Evolutionary conservation across 2,113 vertebrate species (phyloP).

Genomic region (Neogale vison): DNA sequence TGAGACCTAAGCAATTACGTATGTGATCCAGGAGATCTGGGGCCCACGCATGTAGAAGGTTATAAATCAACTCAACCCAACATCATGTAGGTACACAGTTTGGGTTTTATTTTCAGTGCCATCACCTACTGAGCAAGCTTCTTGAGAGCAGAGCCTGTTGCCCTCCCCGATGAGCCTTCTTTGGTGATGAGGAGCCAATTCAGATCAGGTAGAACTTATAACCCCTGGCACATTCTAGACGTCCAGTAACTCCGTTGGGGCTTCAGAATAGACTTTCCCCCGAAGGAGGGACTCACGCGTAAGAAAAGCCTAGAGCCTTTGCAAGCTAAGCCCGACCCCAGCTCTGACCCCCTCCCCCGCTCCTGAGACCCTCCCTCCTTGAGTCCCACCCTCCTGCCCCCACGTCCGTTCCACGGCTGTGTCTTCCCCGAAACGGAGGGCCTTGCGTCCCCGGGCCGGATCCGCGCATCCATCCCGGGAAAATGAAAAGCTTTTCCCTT

Average conservation of each 20-base stretch:
- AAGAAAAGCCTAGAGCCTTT: background rate
- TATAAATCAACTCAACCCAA: background rate
- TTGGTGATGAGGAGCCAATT: slow-evolving; percentile 99
- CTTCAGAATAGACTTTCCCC: background rate
- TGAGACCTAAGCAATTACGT: background rate
- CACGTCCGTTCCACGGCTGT: background rate
- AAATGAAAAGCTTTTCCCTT: background rate
- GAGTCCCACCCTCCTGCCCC: background rate
- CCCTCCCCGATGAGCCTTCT: slow-evolving; percentile 74
- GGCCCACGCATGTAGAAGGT: accelerated
- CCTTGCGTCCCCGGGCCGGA: accelerated
- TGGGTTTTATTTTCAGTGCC: background rate
- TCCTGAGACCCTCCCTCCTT: background rate
- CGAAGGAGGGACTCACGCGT: background rate
- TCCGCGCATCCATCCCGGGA: background rate
- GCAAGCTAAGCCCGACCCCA: background rate
- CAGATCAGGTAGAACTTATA: slow-evolving; percentile 94
- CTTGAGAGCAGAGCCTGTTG: background rate
- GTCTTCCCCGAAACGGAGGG: background rate
- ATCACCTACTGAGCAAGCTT: background rate
- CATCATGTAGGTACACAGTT: background rate
- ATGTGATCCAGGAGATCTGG: background rate
- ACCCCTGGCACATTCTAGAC: background rate
- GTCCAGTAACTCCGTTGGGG: background rate
- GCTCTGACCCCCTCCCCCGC: background rate